Evolutionary conservation across 1,140 invertebrate species (phyloP), one percentile per base, ranked within the genome.

Genomic region (Branchinecta lindahli): DNA sequence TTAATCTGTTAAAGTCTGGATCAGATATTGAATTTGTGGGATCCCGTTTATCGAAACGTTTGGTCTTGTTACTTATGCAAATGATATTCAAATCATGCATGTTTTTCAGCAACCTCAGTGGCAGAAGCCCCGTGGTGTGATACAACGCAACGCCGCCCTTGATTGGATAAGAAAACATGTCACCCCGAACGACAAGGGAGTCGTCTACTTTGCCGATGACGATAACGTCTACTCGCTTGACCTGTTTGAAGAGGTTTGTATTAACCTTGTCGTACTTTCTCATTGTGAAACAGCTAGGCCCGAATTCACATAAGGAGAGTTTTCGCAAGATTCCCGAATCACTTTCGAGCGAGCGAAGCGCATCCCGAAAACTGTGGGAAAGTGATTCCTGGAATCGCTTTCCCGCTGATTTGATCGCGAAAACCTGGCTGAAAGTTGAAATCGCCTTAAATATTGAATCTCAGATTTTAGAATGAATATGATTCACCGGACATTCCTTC

Each of bases 181-280:
- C 45, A 72, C 72, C 78, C 71, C 78, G 0, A 79, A 81, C 20
- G 79, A 82, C 69, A 45, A 65, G 45, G 92, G 91, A 4, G 86
- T 97, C 65, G 86, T 99, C 0, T 99, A 92, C 81, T 99, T 99
- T 81, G 96, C 94, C 79, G 96, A 99, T 79, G 96, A 99, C 80
- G 96, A 99, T 78, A 99, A 99, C 77, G 90, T 91, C 2, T 98
- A 98, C 77, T 86, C 88, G 72, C 76, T 95, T 20, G 86, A 90
- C 77, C 78, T 98, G 52, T 97, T 98, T 81, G 84, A 90, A 73
- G 92, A 97, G 83, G 91, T 92, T 78, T 77, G 71, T 71, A 66
- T 21, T 45, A 46, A 12, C 69, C 69, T 67, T 69, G 61, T 67
- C 3, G 8, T 73, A 66, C 15, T 65, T 15, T 65, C 20, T 5